Base-by-base conservation (phyloP, 2,888 invertebrate genomes). In the Parnassius apollo region DNA sequence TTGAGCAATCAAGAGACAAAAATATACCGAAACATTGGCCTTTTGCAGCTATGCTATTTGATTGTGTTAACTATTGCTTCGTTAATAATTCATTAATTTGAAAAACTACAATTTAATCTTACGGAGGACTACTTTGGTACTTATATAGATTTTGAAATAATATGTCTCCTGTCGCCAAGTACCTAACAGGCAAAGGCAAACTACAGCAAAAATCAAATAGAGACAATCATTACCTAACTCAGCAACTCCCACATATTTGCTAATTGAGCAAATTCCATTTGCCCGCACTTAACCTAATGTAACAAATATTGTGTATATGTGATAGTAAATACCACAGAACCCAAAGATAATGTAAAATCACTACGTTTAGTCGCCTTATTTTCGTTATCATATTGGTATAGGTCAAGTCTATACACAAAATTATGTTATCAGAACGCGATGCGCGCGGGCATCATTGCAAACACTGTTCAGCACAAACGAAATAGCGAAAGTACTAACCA, bases 401-500 rank as follows among this genome's bases (percentile, higher is more conserved):
- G 53, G 62, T 62, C 53, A 62, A 46, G 46, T 42, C 49, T 22
- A 10, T 46, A 9, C 61, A 51, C 51, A n/a, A 46, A 61, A 61
- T 13, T 52, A 35, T 12, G 51, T 50, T 51, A 61, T 57, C 49
- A 4, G 1, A 9, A 59, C 8, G 9, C 44, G 50, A 51, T 56
- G 59, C 55, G 59, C 63, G 22, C 45, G 51, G 50, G 55, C 55
- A 56, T 42, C 50, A 44, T 10, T 22, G 4, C 12, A 35, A n/a
- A 55, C 50, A 50, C 10, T 57, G 50, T 18, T 56, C 35, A 50
- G 42, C 60, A n/a, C 54, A n/a, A n/a, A 22, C 42, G 53, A 10
- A 35, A 49, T n/a, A 4, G 22, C 46, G 7, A 35, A 35, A 49
- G 61, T 65, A 87, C 89, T 89, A 67, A 91, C 91, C 91, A 66